Evolutionary conservation across 1,140 invertebrate genomes (phyloP).

Genomic region (Callitettix versicolor): DNA sequence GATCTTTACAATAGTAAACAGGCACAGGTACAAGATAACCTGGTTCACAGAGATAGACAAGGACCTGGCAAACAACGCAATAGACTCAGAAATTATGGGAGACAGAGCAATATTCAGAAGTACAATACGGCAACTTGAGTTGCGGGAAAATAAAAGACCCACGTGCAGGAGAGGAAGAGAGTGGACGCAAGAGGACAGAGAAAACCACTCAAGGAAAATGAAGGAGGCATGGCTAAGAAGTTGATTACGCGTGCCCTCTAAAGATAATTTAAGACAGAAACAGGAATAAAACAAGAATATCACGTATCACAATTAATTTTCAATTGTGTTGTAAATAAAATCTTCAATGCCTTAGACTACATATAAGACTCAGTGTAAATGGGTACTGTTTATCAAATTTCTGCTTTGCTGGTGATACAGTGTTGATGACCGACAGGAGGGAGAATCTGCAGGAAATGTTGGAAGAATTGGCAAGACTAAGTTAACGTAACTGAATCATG

Average conservation of each 20-base stretch:
- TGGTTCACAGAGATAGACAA: too few relatives aligned
- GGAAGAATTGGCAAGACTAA: not conserved
- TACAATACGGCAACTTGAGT: too few relatives aligned
- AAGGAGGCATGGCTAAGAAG: not conserved
- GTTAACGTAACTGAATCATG: not conserved
- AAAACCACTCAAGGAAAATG: too few relatives aligned
- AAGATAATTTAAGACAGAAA: not conserved
- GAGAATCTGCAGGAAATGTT: not conserved
- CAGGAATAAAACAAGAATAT: not conserved
- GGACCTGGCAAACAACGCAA: too few relatives aligned
- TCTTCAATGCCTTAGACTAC: not conserved
- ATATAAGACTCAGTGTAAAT: not conserved
- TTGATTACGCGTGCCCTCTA: too few relatives aligned
- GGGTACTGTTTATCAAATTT: not conserved
- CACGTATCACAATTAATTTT: not conserved
- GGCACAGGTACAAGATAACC: too few relatives aligned
- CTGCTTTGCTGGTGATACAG: not conserved
- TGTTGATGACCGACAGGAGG: not conserved
- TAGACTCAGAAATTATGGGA: too few relatives aligned
- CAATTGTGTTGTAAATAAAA: not conserved
- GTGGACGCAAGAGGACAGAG: too few relatives aligned
- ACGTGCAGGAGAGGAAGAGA: too few relatives aligned
- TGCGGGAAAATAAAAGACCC: too few relatives aligned
- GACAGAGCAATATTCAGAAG: too few relatives aligned
- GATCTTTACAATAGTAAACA: too few relatives aligned